Conservation (phyloP, 2,797 vertebrate species). For the Podarcis siculus region DNA sequence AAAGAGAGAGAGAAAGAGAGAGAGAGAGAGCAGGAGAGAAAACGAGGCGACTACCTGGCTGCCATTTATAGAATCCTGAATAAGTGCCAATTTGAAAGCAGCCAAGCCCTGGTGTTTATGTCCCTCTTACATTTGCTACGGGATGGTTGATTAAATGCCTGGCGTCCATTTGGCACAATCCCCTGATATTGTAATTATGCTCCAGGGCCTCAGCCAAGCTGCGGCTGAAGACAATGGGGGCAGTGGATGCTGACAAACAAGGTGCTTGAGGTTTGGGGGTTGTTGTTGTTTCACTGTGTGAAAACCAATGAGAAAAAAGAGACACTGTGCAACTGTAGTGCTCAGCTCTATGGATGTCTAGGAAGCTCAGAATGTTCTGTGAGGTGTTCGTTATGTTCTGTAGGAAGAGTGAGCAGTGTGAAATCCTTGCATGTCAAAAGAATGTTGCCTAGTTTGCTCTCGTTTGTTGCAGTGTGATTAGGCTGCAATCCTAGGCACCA, state of each 20-base stretch:
- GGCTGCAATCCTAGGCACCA: background rate
- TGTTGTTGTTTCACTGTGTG: background rate
- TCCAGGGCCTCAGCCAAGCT: constrained; percentile 39
- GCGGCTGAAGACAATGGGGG: constrained; percentile 31
- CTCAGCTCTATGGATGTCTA: background rate
- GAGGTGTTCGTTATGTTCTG: background rate
- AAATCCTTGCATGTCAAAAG: background rate
- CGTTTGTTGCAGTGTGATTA: background rate
- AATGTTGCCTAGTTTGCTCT: background rate
- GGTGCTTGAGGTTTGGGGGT: background rate
- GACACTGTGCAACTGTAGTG: background rate
- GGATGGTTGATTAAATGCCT: constrained; percentile 53
- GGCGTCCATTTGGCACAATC: constrained; percentile 46
- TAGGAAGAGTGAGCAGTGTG: background rate
- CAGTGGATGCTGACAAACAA: constrained; percentile 44
- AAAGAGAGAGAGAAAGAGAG: constrained; percentile 23
- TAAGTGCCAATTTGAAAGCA: constrained; percentile 52
- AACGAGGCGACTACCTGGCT: constrained; percentile 69
- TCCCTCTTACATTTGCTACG: constrained; percentile 59
- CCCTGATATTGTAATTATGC: constrained; percentile 52
- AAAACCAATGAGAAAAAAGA: background rate
- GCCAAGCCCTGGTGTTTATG: constrained; percentile 54
- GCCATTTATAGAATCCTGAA: constrained; percentile 68
- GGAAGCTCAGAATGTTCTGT: background rate
- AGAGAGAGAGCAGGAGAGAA: constrained; percentile 49